phyloP scores from a whole-genome alignment of 2,113 vertebrate genomes.

The Cebus imitator region DNA sequence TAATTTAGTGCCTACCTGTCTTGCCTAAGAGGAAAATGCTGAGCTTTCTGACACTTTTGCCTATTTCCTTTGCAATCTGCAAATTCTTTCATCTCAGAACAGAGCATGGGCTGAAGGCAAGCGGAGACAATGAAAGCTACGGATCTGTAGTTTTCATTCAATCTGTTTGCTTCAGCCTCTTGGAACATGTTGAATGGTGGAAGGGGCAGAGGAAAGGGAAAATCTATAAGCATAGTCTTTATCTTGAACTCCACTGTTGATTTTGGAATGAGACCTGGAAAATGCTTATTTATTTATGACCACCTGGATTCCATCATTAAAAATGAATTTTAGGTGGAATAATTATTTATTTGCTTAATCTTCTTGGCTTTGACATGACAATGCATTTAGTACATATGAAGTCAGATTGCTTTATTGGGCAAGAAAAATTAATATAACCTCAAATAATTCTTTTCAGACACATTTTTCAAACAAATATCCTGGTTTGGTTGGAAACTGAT shows the following conservation, averaged over 20 bases:
- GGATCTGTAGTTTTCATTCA: not conserved
- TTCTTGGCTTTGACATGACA: not conserved
- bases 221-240: not conserved
- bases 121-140: not conserved
- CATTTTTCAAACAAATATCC: conserved; percentile 20
- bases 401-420: not conserved
- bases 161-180: not conserved
- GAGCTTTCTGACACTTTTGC: not conserved
- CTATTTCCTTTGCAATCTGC: not conserved
- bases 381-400: conserved; percentile 33
- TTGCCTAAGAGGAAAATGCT: not conserved
- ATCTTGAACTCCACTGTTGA: not conserved
- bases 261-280: not conserved
- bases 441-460: not conserved
- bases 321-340: not conserved
- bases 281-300: not conserved
- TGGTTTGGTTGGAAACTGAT: conserved; percentile 12
- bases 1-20: not conserved
- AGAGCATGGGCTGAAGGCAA: not conserved
- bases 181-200: not conserved
- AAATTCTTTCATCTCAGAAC: not conserved
- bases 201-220: no score
- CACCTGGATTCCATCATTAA: not conserved
- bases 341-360: not conserved
- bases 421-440: not conserved